A percentile compares a stretch with the other conserved stretches of the same genome.
These are phyloP conservation scores for Taenioides sp. DNA, from an alignment of 2,797 vertebrate genomes.

Conservation along the genomic window DNA sequence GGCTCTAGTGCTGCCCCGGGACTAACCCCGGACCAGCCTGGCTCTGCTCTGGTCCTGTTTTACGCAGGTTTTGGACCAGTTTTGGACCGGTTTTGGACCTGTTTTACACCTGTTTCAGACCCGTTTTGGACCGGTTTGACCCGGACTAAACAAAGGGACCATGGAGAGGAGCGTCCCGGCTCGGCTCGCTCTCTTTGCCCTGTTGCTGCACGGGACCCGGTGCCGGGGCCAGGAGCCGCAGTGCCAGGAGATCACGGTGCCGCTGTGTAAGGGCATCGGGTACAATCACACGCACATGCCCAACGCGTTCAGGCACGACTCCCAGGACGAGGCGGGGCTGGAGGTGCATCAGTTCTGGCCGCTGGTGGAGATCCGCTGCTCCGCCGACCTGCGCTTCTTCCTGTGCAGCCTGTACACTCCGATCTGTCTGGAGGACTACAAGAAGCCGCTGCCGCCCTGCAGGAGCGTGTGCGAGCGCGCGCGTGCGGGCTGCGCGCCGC, in stretches of 20 bases:
- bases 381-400: conserved; percentile 89
- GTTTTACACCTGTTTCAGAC: background rate
- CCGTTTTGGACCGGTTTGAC: conserved; percentile 18
- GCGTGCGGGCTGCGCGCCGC: conserved; percentile 89
- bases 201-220: conserved; percentile 62
- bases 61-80: conserved; percentile 4
- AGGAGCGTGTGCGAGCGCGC: conserved; percentile 91
- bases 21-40: background rate
- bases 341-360: conserved; percentile 97
- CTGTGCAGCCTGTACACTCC: conserved; percentile 95
- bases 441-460: conserved; percentile 92
- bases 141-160: conserved; percentile 18
- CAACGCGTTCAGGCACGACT: conserved; percentile 96
- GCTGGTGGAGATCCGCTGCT: conserved; percentile 93
- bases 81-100: background rate
- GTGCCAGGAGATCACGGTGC: conserved; percentile 92
- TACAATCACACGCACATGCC: conserved; percentile 96
- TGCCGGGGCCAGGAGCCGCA: conserved; percentile 79
- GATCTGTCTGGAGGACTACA: conserved; percentile 94
- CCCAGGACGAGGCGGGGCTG: conserved; percentile 93
- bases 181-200: conserved; percentile 20
- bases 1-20: too few relatives aligned
- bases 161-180: conserved; percentile 63
- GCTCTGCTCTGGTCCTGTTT: background rate
- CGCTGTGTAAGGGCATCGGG: conserved; percentile 91